Evolutionary conservation across 1,140 invertebrate species (phyloP), one percentile per base, ranked within the genome.

Genomic region (Pentalonia nigronervosa): DNA sequence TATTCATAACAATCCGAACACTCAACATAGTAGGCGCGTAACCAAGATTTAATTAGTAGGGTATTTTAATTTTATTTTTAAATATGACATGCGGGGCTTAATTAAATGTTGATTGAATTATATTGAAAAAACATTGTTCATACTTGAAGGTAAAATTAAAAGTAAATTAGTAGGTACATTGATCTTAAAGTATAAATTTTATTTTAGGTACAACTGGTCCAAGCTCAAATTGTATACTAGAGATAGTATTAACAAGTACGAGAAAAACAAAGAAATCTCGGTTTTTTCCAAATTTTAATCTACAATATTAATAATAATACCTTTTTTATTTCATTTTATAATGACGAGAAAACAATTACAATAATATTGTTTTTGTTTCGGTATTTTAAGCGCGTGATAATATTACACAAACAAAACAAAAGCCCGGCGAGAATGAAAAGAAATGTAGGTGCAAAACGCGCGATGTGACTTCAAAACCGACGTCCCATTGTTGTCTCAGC

Each of bases 391-490:
- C n/a, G n/a, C 36, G 23, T 53, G 17, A 36, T 56, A 89, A 14
- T 89, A 89, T 89, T n/a, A 14, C 30, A 76, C 60, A 67, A 4
- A 67, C 30, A 36, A 90, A 41, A 90, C 88, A 60, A 90, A 41
- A 30, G 53, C 6, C 25, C 9, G 0, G 25, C 11, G 21, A 90
- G 0, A 53, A 60, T 25, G 1, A 30, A 25, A 23, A 60, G 36
- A 60, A 30, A 90, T 45, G 50, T 30, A 41, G 1, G 30, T 45
- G 41, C 20, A 60, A 56, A 90, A n/a, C 30, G 14, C 3, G n/a
- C 21, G 17, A 53, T 53, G n/a, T 36, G 48, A 89, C 87, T 48
- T 89, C 87, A 89, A 90, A 90, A 90, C 36, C 25, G n/a, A 60
- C 23, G 23, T 56, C 56, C 88, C 7, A 89, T 89, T 89, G 87